A percentile compares a stretch with the other conserved stretches of the same genome.
Conservation (phyloP, 2,113 vertebrate genomes). For the Rhineura floridana region DNA sequence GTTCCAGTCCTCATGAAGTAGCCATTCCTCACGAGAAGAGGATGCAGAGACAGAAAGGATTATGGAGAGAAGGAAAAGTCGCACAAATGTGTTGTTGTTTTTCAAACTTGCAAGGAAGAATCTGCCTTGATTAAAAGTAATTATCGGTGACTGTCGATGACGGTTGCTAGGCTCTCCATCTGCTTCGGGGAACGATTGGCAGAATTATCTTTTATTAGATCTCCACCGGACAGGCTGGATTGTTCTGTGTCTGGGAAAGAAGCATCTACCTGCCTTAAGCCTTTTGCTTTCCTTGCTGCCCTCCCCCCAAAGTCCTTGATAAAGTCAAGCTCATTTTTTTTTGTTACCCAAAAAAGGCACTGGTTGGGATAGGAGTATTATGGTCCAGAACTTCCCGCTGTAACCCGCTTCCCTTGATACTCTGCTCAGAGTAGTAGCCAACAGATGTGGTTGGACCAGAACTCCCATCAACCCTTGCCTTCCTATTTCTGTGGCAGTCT, state of each 20-base stretch:
- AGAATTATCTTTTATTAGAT: slow-evolving; percentile 5
- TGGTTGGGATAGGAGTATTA: background rate
- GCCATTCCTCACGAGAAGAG: no score
- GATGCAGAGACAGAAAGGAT: background rate
- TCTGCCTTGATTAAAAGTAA: background rate
- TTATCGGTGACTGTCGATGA: background rate
- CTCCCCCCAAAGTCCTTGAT: background rate
- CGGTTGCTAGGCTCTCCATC: slow-evolving; percentile 18
- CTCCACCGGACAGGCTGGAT: background rate
- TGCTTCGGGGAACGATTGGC: background rate
- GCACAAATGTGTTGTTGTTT: background rate
- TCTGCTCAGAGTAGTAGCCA: no score
- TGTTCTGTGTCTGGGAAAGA: background rate
- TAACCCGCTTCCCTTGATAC: background rate
- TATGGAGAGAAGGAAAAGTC: background rate
- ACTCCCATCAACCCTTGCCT: no score
- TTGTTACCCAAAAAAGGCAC: background rate
- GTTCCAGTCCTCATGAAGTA: background rate
- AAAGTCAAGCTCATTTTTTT: background rate
- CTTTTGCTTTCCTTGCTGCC: background rate
- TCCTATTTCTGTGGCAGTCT: no score
- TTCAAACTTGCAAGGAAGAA: background rate
- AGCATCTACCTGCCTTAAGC: background rate
- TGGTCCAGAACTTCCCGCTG: background rate
- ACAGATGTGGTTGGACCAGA: no score